These are phyloP conservation scores for Caloenas nicobarica DNA, from an alignment of 2,113 vertebrate species.

Conservation along the genomic window DNA sequence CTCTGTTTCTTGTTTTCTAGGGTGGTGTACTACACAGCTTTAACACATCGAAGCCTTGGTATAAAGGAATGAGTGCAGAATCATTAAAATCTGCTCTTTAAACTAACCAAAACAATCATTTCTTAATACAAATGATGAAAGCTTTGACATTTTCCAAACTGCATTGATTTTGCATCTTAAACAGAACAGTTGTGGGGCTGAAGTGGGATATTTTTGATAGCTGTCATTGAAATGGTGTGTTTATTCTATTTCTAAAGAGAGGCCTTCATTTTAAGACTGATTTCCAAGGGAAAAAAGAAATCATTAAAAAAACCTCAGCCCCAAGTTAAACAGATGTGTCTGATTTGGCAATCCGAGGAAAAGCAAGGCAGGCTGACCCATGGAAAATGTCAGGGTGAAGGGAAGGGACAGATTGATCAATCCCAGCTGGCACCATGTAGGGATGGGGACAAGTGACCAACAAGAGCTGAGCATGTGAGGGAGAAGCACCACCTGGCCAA, in stretches of 20 bases:
- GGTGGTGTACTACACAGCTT: neutral
- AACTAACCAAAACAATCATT: neutral
- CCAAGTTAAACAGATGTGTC: neutral
- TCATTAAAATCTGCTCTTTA: neutral
- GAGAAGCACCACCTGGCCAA: neutral
- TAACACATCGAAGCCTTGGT: neutral
- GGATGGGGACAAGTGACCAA: neutral
- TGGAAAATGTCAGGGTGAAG: neutral
- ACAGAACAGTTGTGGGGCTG: neutral
- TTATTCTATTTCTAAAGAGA: neutral
- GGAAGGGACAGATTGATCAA: neutral
- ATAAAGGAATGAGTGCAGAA: neutral
- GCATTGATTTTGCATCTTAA: neutral
- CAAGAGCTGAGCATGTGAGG: neutral
- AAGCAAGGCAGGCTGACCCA: constrained; percentile 25
- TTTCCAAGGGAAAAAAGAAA: neutral
- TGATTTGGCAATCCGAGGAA: constrained; percentile 16
- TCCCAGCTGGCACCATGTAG: neutral
- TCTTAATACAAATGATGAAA: constrained; percentile 15
- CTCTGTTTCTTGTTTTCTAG: neutral
- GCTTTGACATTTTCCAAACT: neutral
- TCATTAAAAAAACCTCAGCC: neutral
- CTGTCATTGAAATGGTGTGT: neutral
- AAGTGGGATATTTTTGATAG: neutral
- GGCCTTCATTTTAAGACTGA: neutral